These are phyloP conservation scores for Choristoneura fumiferana DNA, from an alignment of 1,140 invertebrate genomes.

Conservation along the genomic window DNA sequence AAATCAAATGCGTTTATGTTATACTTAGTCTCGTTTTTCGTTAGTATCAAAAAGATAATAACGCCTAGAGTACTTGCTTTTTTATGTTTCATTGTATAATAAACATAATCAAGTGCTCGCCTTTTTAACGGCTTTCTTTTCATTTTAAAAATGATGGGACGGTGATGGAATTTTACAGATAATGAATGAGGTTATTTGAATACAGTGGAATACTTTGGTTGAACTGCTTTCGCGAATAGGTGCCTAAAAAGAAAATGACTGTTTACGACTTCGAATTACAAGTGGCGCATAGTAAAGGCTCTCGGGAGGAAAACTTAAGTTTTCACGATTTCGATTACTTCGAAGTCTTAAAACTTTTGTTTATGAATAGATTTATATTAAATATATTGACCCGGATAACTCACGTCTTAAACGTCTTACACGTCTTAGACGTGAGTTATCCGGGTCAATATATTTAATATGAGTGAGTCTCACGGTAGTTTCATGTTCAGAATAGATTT, in stretches of 20 bases:
- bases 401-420: too few species aligned
- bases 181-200: constrained; percentile 32
- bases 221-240: constrained; percentile 25
- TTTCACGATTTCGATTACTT: too few species aligned
- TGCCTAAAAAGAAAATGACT: background rate
- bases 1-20: background rate
- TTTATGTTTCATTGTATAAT: constrained; percentile 13
- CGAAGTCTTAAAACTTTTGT: too few species aligned
- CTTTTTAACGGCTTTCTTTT: constrained; percentile 24
- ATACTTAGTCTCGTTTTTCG: background rate
- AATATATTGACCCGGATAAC: too few species aligned
- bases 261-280: too few species aligned
- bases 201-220: constrained; percentile 24
- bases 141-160: constrained; percentile 33
- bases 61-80: background rate
- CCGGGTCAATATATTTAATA: too few species aligned
- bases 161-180: constrained; percentile 40
- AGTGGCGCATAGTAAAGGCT: too few species aligned
- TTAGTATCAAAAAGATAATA: constrained; percentile 6
- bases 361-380: too few species aligned
- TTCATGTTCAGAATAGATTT: background rate
- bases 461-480: too few species aligned
- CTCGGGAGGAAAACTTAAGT: too few species aligned
- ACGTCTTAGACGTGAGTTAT: too few species aligned
- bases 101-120: constrained; percentile 4